Evolutionary conservation across 2,113 vertebrate species (phyloP).

Genomic region (Perccottus glenii): DNA sequence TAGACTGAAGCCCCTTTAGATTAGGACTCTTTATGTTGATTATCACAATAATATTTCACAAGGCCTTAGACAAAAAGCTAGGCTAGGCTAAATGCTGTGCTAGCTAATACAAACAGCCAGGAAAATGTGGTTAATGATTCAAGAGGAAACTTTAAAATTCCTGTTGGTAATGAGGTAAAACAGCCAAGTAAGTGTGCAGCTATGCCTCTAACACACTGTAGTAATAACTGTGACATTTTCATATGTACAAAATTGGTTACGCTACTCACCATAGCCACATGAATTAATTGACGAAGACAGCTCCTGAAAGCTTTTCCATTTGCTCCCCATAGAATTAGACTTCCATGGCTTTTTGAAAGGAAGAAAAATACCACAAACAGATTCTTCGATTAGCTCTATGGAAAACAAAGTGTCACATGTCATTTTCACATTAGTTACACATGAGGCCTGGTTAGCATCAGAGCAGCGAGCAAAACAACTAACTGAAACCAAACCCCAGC

Average conservation of each 20-base stretch:
- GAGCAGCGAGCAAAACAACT: not conserved
- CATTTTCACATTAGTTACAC: not conserved
- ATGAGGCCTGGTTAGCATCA: not conserved
- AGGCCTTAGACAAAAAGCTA: not conserved
- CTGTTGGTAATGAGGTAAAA: not conserved
- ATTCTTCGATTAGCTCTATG: not conserved
- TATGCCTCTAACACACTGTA: constrained; percentile 1
- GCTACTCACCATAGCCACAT: not conserved
- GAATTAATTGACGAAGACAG: constrained; percentile 17
- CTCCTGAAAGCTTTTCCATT: constrained; percentile 12
- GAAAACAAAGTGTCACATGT: constrained; percentile 3
- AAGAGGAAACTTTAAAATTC: constrained; percentile 10
- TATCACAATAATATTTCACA: not conserved
- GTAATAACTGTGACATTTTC: constrained; percentile 17
- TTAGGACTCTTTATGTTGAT: not conserved
- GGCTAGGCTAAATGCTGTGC: not conserved
- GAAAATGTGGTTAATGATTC: constrained; percentile 10
- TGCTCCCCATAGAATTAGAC: not conserved
- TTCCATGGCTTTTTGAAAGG: not conserved
- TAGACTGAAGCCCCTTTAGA: not conserved
- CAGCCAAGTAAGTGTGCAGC: constrained; percentile 9
- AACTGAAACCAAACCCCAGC: not conserved
- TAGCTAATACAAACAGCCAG: not conserved
- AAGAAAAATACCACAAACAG: not conserved
- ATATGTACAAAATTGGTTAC: constrained; percentile 13